Evolutionary conservation across 2,113 vertebrate genomes (phyloP).

Genomic region (Tragelaphus strepsiceros): DNA sequence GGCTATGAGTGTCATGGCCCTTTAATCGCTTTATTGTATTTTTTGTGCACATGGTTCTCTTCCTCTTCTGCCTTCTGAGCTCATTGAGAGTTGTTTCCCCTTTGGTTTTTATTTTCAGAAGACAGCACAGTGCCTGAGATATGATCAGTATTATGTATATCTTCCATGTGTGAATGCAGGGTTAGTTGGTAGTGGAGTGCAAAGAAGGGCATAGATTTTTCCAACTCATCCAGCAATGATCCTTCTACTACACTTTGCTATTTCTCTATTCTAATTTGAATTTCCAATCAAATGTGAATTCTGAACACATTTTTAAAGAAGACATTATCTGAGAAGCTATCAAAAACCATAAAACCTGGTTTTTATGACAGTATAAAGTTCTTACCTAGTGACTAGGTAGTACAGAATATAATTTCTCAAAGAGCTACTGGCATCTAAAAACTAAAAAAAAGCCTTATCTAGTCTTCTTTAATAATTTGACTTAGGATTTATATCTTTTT

Average conservation of each 20-base stretch:
- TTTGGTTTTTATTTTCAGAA: neutral
- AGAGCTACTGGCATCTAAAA: neutral
- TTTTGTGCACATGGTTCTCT: neutral
- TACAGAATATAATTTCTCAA: neutral
- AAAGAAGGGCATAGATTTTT: neutral
- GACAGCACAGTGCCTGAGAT: neutral
- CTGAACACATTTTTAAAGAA: constrained; percentile 3
- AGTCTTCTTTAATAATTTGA: neutral
- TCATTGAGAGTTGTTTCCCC: neutral
- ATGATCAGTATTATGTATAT: neutral
- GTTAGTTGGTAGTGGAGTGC: neutral
- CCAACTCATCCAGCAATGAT: neutral
- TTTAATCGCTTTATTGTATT: neutral
- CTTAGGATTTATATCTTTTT: constrained; percentile 45
- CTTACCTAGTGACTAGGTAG: neutral
- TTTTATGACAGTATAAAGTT: neutral
- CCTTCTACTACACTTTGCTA: neutral
- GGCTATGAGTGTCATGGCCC: neutral
- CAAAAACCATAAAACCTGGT: neutral
- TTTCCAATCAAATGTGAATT: neutral
- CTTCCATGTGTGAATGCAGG: neutral
- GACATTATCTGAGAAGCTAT: neutral
- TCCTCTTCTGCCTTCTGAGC: neutral
- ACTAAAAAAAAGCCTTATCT: neutral
- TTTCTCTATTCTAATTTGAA: constrained; percentile 6